phyloP scores from a whole-genome alignment of 2,888 invertebrate genomes.

The Desoria tigrina region DNA sequence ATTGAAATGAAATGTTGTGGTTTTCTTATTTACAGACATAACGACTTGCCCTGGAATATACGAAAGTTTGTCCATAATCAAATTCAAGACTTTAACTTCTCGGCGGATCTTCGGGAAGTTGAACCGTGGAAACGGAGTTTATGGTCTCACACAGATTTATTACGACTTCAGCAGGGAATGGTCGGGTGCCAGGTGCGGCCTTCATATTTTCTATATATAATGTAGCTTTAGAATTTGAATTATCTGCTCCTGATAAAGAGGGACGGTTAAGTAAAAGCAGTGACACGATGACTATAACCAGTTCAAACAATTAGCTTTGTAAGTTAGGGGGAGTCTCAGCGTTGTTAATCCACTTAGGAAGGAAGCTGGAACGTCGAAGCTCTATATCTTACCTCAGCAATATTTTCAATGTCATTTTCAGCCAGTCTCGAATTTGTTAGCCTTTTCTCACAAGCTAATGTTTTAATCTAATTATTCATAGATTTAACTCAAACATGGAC shows the following conservation, averaged over 20 bases:
- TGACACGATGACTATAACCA: too few species aligned
- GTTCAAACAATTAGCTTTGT: too few species aligned
- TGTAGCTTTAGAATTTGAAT: constrained; percentile 6
- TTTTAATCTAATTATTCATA: too few species aligned
- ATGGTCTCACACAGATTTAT: constrained; percentile 92
- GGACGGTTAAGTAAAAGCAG: too few species aligned
- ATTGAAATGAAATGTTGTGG: constrained; percentile 24
- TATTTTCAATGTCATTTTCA: too few species aligned
- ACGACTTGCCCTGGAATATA: constrained; percentile 89
- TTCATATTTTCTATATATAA: constrained; percentile 39
- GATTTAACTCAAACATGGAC: too few species aligned
- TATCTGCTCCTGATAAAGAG: background rate
- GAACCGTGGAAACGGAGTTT: constrained; percentile 82
- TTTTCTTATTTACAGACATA: constrained; percentile 63
- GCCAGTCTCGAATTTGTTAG: too few species aligned
- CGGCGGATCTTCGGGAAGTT: constrained; percentile 68
- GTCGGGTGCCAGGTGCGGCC: constrained; percentile 79
- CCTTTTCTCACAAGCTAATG: too few species aligned
- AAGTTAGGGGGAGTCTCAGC: too few species aligned
- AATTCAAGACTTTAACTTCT: constrained; percentile 78
- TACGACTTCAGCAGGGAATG: constrained; percentile 74
- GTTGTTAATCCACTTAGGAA: too few species aligned
- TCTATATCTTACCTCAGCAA: too few species aligned
- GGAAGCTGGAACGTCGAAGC: too few species aligned
- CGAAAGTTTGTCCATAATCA: constrained; percentile 85